Evolutionary conservation across 2,113 vertebrate species (phyloP).

Genomic region (Erinaceus europaeus): DNA sequence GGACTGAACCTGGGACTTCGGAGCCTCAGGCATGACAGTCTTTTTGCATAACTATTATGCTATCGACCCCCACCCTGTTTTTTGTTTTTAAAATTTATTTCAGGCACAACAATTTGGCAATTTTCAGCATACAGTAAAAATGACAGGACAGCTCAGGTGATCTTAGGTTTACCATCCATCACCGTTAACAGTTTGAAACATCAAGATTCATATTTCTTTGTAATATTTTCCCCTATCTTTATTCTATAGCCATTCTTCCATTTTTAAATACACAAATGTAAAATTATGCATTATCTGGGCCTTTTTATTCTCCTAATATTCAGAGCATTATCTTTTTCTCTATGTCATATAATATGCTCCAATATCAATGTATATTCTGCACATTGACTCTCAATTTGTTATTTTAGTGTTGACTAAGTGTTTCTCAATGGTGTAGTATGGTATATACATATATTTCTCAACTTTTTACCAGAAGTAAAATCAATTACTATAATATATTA

Average conservation of each 20-base stretch:
- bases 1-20: no score
- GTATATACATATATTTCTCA: neutral
- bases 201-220: neutral
- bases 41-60: no score
- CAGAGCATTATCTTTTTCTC: neutral
- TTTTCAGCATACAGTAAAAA: slow-evolving; percentile 38
- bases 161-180: neutral
- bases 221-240: neutral
- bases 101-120: neutral
- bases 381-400: neutral
- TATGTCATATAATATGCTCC: neutral
- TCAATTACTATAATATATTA: neutral
- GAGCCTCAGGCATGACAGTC: no score
- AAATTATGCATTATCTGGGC: neutral
- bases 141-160: neutral
- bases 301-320: neutral
- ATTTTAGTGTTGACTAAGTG: neutral
- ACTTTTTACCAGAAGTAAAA: neutral
- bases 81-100: no score
- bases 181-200: neutral
- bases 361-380: neutral
- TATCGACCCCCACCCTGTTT: no score
- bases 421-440: neutral
- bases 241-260: neutral
- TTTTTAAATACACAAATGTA: neutral